Evolutionary conservation across 2,888 invertebrate genomes (phyloP), one percentile per base, ranked within the genome.

Genomic region (Leptarthrus brevirostris): DNA sequence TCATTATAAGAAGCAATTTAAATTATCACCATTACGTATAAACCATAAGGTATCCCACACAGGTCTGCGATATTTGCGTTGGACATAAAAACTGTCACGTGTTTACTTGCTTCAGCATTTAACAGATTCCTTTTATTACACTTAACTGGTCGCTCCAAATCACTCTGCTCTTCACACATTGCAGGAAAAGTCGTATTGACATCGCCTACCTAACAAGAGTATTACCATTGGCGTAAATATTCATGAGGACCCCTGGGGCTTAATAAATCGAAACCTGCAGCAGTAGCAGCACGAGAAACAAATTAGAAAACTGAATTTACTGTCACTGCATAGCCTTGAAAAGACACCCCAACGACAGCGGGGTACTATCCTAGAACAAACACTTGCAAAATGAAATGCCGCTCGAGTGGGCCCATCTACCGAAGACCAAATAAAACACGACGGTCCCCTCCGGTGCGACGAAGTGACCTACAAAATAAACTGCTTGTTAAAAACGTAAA

Each of bases 381-480:
- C 56, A 56, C 56, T 56, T 56, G 56, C 56, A 8, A 56, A 14
- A 3, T 30, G 8, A 56, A 30, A 3, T 16, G 16, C 16, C 14
- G 12, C 10, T 34, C 6, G n/a, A 6, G n/a, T n/a, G 8, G 26
- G 16, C 56, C 26, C 56, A 3, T 26, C 26, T 14, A 56, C 2
- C 16, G 6, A 12, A 2, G 5, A n/a, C 30, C 16, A 30, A 26
- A 34, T n/a, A 56, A 16, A 30, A 5, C 3, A 14, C 14, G 12
- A 30, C 14, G n/a, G 24, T 6, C 58, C 24, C 24, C 26, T 18
- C 12, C 72, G 36, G 69, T 72, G 75, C 75, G 72, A 52, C 69
- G 53, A 66, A 74, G 74, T 76, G 75, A 76, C 75, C 75, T 76
- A 76, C 75, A 76, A 76, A 76, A 70, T 76, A 76, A 76, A 76